Conservation (phyloP, 2,113 vertebrate genomes). For the Haplotaxodon microlepis region DNA sequence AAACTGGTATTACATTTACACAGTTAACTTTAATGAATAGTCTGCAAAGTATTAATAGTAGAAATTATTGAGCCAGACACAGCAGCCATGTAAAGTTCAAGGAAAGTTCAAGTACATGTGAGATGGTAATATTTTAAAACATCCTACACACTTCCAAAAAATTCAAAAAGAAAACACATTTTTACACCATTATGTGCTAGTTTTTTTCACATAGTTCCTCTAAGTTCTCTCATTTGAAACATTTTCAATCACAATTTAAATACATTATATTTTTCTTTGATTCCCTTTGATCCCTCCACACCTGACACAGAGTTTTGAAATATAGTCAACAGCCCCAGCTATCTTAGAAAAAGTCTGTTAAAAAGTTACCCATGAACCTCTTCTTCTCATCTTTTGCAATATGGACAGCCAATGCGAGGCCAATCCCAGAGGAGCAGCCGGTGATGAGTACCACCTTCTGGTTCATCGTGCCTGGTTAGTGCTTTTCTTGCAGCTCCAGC, state of each 20-base stretch:
- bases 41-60: not conserved
- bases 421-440: slow-evolving; percentile 84
- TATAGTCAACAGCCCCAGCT: not conserved
- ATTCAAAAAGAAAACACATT: not conserved
- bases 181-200: not conserved
- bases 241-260: not conserved
- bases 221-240: not conserved
- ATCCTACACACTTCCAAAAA: not conserved
- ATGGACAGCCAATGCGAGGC: slow-evolving; percentile 77
- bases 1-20: not conserved
- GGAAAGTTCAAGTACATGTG: not conserved
- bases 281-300: not conserved
- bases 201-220: not conserved
- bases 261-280: not conserved
- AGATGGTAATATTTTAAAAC: not conserved
- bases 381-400: slow-evolving; percentile 82
- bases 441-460: slow-evolving; percentile 83
- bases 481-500: not conserved
- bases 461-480: slow-evolving; percentile 55
- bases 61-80: not conserved
- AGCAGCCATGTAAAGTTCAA: not conserved
- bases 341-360: not conserved
- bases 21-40: not conserved
- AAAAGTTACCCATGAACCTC: slow-evolving; percentile 80
- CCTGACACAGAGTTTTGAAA: not conserved